Evolutionary conservation across 2,888 invertebrate species (phyloP), one percentile per base, ranked within the genome.

Genomic region (Euspilapteryx auroguttella): DNA sequence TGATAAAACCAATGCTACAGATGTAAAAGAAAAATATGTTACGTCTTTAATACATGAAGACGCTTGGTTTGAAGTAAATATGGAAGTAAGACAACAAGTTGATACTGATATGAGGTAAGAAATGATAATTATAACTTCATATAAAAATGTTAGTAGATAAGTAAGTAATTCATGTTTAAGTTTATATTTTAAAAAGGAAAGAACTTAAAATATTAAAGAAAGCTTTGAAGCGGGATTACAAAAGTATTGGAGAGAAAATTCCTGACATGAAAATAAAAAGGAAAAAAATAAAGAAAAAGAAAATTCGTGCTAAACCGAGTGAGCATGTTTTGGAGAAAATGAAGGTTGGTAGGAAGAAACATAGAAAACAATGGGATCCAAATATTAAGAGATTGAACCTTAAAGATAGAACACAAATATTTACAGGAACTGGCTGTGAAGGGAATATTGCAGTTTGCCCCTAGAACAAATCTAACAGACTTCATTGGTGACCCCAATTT

Each of bases 401-500:
- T n/a, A n/a, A n/a, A n/a, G n/a, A n/a, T n/a, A n/a, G n/a, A n/a
- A n/a, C n/a, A n/a, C n/a, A n/a, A n/a, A n/a, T n/a, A n/a, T n/a
- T 33, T 34, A 12, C 34, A 68, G 68, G 41, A 48, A 15, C 41
- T 68, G 21, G 48, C 41, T 0, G 29, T 42, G 7, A 44, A 40
- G 21, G 56, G 49, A 3, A 40, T 55, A 11, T 30, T 69, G 2
- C 45, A 41, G 37, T 49, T 65, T 28, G 61, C 59, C 34, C 49
- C 52, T 11, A 40, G 31, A 31, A 51, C 37, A 3, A 47, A 46
- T 30, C 36, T 68, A 2, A 36, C 47, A 32, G 55, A 64, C 11
- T 68, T 59, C 29, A 34, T 50, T 8, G 69, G 66, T 4, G 69
- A 69, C 30, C 41, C 50, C 8, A 65, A 68, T 32, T 66, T 55